Base-by-base conservation (phyloP, 2,888 invertebrate species). In the Hololepta plana region DNA sequence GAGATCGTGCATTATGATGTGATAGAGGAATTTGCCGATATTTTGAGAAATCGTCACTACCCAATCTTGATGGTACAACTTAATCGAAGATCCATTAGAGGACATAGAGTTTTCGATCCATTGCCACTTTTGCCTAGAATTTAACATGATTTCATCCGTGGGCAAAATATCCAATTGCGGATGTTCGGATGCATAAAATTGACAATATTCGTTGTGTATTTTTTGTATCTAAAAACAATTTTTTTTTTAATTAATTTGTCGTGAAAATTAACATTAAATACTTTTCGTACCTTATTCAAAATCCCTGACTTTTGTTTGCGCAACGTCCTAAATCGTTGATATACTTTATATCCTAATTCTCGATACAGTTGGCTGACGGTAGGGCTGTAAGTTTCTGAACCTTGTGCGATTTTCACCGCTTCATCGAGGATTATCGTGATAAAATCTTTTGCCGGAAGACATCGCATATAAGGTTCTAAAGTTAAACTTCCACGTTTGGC, bases 11-110 rank as follows among this genome's bases (percentile, higher is more conserved):
- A 88, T 65, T 8, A 91, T 71, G 22, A 91, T 80, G 38, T 80
- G 75, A 47, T 84, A 88, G 1, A 93, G 59, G 51, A 88, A 84
- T 42, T 74, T 74, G 19, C 91, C 91, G 24, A 91, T 59, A 21
- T 63, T 65, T 25, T 55, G 50, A 6, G 72, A 49, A 23, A 74
- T 63, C 31, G 66, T 60, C 7, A 57, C 47, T 0, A 76, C 72
- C 87, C 85, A 87, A 1, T 56, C 47, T 7, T 59, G 55, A 35
- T 72, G 51, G 25, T 47, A 48, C 40, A 47, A 46, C 4, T 33
- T 17, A 20, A 51, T 38, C 3, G 50, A 47, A 1, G 50, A 39
- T 3, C 52, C 53, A 4, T 32, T 15, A 4, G 14, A 4, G 7
- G 11, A 8, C 9, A 29, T 28, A 2, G 23, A 35, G 36, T 36